Conservation (phyloP, 2,888 invertebrate genomes). For the Romanomermis culicivorax region DNA sequence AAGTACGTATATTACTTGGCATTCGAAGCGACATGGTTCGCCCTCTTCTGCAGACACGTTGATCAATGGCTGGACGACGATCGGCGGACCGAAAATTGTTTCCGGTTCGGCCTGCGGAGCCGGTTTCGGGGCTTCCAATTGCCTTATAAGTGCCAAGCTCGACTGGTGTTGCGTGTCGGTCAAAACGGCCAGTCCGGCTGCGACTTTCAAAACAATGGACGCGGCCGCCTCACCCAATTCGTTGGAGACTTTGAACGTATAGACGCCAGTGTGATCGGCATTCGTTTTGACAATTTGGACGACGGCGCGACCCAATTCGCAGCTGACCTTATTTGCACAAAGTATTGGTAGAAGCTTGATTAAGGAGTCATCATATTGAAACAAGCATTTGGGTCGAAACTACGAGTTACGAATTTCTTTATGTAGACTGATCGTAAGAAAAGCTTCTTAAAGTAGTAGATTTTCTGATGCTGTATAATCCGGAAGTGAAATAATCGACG, state of each 20-base stretch:
- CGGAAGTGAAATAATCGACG: too few species aligned
- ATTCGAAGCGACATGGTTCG: constrained; percentile 69
- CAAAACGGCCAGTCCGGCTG: constrained; percentile 32
- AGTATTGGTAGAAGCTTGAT: too few species aligned
- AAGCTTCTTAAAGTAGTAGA: too few species aligned
- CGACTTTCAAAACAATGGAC: constrained; percentile 71
- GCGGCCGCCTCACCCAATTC: constrained; percentile 81
- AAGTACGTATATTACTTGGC: constrained; percentile 43
- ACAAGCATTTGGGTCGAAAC: too few species aligned
- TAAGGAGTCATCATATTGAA: too few species aligned
- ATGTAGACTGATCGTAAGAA: too few species aligned
- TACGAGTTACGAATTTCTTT: too few species aligned
- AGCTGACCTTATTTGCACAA: constrained; percentile 35
- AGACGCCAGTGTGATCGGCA: constrained; percentile 67
- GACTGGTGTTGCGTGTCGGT: constrained; percentile 80
- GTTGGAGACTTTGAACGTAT: constrained; percentile 77
- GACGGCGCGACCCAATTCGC: constrained; percentile 78
- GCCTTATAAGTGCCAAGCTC: constrained; percentile 65
- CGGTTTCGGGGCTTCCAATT: constrained; percentile 42
- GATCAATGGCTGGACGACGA: constrained; percentile 64
- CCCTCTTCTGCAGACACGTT: constrained; percentile 64
- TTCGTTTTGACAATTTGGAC: constrained; percentile 47
- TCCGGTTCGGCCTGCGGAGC: constrained; percentile 42
- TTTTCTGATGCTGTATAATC: too few species aligned
- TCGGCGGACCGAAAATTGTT: constrained; percentile 56